These are phyloP conservation scores for Xanthorhoe designata DNA, from an alignment of 2,888 invertebrate species.

Conservation along the genomic window DNA sequence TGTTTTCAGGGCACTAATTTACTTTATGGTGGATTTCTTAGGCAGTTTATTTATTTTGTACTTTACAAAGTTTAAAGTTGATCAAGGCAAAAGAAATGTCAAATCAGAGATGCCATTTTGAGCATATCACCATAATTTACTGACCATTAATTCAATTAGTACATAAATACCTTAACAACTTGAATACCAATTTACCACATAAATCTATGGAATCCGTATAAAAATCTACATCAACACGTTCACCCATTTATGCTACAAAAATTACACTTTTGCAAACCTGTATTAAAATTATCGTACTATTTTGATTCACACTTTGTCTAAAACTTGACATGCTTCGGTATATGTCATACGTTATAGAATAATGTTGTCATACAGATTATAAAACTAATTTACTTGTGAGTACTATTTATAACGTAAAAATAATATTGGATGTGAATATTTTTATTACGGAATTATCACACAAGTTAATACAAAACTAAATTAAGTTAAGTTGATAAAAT, in stretches of 20 bases:
- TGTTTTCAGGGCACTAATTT: too few relatives aligned
- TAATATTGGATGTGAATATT: too few relatives aligned
- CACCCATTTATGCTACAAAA: conserved; percentile 4
- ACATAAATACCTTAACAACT: neutral
- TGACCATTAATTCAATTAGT: neutral
- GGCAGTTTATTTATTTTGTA: too few relatives aligned
- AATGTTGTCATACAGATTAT: neutral
- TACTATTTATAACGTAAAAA: neutral
- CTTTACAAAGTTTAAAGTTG: neutral
- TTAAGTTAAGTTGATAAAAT: neutral
- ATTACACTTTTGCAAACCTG: conserved; percentile 10
- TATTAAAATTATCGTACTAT: conserved; percentile 1
- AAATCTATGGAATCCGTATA: conserved; percentile 13
- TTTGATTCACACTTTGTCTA: neutral
- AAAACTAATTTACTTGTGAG: neutral
- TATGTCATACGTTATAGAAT: neutral
- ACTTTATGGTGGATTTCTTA: too few relatives aligned
- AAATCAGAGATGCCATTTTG: neutral
- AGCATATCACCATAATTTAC: neutral
- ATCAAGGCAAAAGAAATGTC: neutral
- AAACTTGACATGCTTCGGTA: neutral
- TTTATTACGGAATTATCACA: conserved; percentile 9
- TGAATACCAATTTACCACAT: conserved; percentile 10
- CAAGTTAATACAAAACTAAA: conserved; percentile 1
- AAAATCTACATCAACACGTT: conserved; percentile 22